Evolutionary conservation across 2,888 invertebrate genomes (phyloP).

Genomic region (Busseola fusca): DNA sequence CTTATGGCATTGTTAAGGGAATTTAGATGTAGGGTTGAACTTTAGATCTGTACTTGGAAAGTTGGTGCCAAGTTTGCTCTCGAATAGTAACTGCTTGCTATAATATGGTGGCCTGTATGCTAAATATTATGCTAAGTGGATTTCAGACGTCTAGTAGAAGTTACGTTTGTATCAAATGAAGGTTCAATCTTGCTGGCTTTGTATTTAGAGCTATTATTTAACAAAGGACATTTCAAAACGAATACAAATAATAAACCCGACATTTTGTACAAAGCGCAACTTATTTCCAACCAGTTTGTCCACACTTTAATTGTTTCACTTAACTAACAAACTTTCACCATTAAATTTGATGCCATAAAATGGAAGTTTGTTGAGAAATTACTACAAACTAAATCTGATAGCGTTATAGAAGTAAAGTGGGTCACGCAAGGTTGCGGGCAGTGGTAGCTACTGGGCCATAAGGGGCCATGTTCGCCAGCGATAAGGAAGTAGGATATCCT

Average conservation of each 20-base stretch:
- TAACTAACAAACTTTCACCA: slow-evolving; percentile 76
- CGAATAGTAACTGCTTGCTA: slow-evolving; percentile 20
- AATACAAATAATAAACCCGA: slow-evolving; percentile 27
- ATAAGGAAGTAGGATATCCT: slow-evolving; percentile 81
- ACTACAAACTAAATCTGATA: slow-evolving; percentile 74
- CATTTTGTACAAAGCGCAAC: slow-evolving; percentile 48
- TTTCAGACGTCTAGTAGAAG: slow-evolving; percentile 32
- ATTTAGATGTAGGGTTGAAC: slow-evolving; percentile 58
- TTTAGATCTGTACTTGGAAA: slow-evolving; percentile 37
- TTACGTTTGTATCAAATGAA: slow-evolving; percentile 29
- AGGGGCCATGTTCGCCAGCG: slow-evolving; percentile 66
- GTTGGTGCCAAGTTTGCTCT: slow-evolving; percentile 34
- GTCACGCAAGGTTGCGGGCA: slow-evolving; percentile 75
- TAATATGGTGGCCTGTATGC: slow-evolving; percentile 30
- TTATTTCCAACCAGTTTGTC: slow-evolving; percentile 48
- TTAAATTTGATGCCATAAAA: slow-evolving; percentile 62
- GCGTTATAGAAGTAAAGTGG: slow-evolving; percentile 68
- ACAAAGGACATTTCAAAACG: slow-evolving; percentile 54
- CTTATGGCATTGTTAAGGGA: slow-evolving; percentile 59
- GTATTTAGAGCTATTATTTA: slow-evolving; percentile 4
- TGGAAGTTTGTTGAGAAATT: slow-evolving; percentile 74
- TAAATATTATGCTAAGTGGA: slow-evolving; percentile 48
- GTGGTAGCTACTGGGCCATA: slow-evolving; percentile 53
- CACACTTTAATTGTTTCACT: slow-evolving; percentile 77
- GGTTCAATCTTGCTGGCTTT: slow-evolving; percentile 24